Conservation (phyloP, 2,888 invertebrate species). For the Metallyticus violacea region DNA sequence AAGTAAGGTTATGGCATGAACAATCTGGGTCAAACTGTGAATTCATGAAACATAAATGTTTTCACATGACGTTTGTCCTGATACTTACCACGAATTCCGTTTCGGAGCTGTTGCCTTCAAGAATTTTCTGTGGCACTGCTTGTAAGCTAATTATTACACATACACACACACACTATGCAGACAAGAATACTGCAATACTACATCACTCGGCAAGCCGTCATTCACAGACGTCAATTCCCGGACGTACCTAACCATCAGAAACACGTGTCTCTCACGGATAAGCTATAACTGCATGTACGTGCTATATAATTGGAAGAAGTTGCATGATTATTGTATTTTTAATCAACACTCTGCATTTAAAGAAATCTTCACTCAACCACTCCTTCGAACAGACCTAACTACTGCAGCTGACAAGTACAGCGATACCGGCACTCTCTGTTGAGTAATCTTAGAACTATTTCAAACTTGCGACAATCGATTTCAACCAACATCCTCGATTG, state of each 20-base stretch:
- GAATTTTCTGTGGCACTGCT: not conserved
- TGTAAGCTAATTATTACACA: not conserved
- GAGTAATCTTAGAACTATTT: not conserved
- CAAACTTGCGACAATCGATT: not conserved
- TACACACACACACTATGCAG: not conserved
- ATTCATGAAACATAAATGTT: not conserved
- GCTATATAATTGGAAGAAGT: not conserved
- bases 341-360: not conserved
- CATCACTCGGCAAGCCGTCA: not conserved
- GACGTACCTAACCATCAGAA: not conserved
- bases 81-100: not conserved
- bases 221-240: not conserved
- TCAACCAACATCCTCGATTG: not conserved
- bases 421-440: constrained; percentile 9
- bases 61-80: not conserved
- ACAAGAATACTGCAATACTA: constrained; percentile 1
- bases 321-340: not conserved
- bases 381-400: constrained; percentile 11
- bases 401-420: constrained; percentile 17
- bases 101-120: not conserved
- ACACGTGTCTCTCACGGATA: not conserved
- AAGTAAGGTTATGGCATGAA: constrained; percentile 8
- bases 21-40: constrained; percentile 6
- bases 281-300: not conserved
- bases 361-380: constrained; percentile 9